Conservation (phyloP, 2,888 invertebrate genomes). For the Coremacera marginata region DNA sequence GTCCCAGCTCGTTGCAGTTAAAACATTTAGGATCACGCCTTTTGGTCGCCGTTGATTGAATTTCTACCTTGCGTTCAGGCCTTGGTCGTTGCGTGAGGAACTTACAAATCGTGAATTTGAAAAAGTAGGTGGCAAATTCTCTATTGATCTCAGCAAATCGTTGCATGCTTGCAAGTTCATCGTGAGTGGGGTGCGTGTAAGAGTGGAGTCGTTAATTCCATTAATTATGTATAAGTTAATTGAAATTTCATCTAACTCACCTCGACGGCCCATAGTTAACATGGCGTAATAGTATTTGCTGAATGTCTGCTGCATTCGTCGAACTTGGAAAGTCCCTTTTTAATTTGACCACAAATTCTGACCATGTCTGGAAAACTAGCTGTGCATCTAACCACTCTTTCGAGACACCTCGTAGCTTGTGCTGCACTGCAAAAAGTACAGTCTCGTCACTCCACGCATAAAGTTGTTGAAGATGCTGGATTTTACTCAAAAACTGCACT, state of each 20-base stretch:
- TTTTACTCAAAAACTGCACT: no score
- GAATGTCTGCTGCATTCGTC: not conserved
- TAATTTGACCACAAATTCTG: slow-evolving; percentile 36
- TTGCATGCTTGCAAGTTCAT: slow-evolving; percentile 21
- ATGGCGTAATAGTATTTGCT: slow-evolving; percentile 36
- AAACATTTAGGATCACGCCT: slow-evolving; percentile 37
- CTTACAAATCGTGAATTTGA: no score
- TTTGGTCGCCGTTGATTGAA: not conserved
- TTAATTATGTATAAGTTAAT: slow-evolving; percentile 44
- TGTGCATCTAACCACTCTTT: slow-evolving; percentile 46
- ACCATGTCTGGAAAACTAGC: slow-evolving; percentile 40
- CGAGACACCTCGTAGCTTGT: slow-evolving; percentile 34
- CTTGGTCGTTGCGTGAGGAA: no score
- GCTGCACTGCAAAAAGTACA: not conserved
- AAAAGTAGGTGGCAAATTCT: no score
- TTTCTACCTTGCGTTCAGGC: slow-evolving; percentile 10
- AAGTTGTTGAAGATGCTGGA: no score
- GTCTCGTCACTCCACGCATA: no score
- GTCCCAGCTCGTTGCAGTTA: slow-evolving; percentile 42
- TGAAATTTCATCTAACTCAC: slow-evolving; percentile 37
- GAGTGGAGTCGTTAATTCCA: slow-evolving; percentile 41
- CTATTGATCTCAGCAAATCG: slow-evolving; percentile 34
- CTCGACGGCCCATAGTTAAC: slow-evolving; percentile 28
- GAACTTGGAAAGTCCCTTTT: slow-evolving; percentile 1
- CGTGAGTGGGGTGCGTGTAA: slow-evolving; percentile 18